phyloP scores from a whole-genome alignment of 35 echinoderm and acorn worm species.

The Holothuria glaberrima region DNA sequence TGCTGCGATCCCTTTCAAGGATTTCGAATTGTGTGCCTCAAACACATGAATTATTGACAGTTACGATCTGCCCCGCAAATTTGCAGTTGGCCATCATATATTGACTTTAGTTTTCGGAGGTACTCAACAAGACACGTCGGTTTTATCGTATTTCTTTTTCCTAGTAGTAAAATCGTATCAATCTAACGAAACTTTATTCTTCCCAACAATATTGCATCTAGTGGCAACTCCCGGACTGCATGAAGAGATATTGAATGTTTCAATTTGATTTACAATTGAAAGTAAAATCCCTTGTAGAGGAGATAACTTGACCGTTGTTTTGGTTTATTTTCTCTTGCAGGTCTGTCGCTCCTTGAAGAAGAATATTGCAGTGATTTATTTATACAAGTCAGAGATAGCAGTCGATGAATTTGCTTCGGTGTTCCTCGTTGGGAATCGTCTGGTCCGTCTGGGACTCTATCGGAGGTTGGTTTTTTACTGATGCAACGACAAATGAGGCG shows the following conservation, averaged over 20 bases:
- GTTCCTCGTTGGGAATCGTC: constrained; percentile 50
- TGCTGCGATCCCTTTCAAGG: too few species aligned
- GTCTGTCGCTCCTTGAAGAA: constrained; percentile 9
- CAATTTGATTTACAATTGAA: not conserved
- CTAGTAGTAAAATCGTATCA: not conserved
- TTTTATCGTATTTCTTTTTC: too few species aligned
- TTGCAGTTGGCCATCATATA: too few species aligned
- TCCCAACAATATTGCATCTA: too few species aligned
- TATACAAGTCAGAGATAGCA: not conserved
- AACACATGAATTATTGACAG: too few species aligned
- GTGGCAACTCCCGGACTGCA: too few species aligned
- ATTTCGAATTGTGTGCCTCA: too few species aligned
- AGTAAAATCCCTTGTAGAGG: not conserved
- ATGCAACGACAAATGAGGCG: constrained; percentile 12
- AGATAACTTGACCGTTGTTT: not conserved
- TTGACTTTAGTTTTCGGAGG: too few species aligned
- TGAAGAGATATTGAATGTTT: not conserved
- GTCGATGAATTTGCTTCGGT: constrained; percentile 69
- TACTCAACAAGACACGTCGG: too few species aligned
- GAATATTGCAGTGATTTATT: not conserved
- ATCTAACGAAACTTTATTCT: not conserved
- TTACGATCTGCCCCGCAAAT: too few species aligned
- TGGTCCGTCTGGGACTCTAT: constrained; percentile 55
- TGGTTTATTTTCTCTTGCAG: constrained; percentile 4
- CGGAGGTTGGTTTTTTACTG: constrained; percentile 44